Evolutionary conservation across 2,888 invertebrate genomes (phyloP), one percentile per base, ranked within the genome.

Genomic region (Galerucella pusilla): DNA sequence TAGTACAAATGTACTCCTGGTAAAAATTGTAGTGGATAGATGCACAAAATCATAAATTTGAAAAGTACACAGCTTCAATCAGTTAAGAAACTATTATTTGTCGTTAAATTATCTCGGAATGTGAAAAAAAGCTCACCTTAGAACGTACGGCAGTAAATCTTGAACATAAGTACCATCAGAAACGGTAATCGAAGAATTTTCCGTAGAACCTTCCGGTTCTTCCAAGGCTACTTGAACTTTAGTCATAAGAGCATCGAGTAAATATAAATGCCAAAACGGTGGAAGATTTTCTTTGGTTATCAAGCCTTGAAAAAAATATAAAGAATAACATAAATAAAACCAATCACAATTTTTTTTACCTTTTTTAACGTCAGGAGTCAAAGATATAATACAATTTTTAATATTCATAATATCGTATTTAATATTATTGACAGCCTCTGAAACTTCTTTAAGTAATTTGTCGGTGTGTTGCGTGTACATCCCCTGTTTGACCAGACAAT

Each of bases 401-500:
- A 92, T 91, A n/a, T 91, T 87, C 57, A 89, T 88, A 4, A 92
- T 88, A 79, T 91, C 91, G 80, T 91, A 92, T 79, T 90, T 90
- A 16, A 92, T 85, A 77, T 89, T 90, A 83, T 91, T 94, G 10
- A 94, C 93, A 0, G 91, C 91, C 71, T 93, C 91, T 64, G 93
- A 92, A 1, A 95, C 94, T 0, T 92, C 92, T 80, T 93, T 92
- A 35, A 95, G 84, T 60, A 94, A 87, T 82, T 92, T 92, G 83
- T 94, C 94, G 0, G 93, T 92, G 78, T 91, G 91, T 80, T 95
- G 95, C 0, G 95, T 95, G 81, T 95, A 96, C 92, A 96, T 93
- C 76, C 96, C 96, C 89, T 97, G 96, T 46, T 80, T 96, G 7
- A 96, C 95, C 2, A 97, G 90, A 72, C 95, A 96, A 85, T 97